A percentile compares a stretch with the other conserved stretches of the same genome.
Conservation (phyloP, 2,888 invertebrate genomes). For the Drosophila anomalata region DNA sequence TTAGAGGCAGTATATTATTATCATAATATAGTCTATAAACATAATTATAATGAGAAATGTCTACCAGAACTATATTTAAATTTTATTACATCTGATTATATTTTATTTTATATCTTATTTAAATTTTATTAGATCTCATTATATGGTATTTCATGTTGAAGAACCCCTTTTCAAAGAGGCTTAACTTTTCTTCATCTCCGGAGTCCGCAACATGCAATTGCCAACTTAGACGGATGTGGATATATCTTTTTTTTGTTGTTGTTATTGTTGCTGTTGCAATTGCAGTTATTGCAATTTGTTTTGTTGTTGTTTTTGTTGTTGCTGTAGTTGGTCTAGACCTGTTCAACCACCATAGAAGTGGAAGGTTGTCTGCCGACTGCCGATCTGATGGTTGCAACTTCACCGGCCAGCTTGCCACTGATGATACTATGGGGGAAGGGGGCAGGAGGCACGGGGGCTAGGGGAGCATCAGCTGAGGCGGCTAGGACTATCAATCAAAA, state of each 20-base stretch:
- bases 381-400: conserved; percentile 1
- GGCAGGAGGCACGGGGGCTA: not conserved
- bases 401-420: not conserved
- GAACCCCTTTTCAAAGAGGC: conserved; percentile 48
- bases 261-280: conserved; percentile 1
- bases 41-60: not conserved
- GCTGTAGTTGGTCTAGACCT: conserved; percentile 36
- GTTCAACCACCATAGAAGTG: conserved; percentile 43
- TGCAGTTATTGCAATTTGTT: conserved; percentile 9
- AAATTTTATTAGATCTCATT: not conserved
- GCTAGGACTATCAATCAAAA: conserved; percentile 69
- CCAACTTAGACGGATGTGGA: conserved; percentile 30
- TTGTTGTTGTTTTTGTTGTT: conserved; percentile 1
- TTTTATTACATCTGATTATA: not conserved
- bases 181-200: conserved; percentile 60
- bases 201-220: conserved; percentile 34
- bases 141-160: not conserved
- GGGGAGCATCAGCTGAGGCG: conserved; percentile 18
- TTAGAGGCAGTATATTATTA: not conserved
- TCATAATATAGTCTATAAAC: not conserved
- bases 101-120: not conserved
- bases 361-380: conserved; percentile 41
- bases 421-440: not conserved
- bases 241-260: conserved; percentile 12
- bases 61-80: no score